Evolutionary conservation across 64 coral and sea anemone genomes (phyloP).

Genomic region (Acropora tenuis): DNA sequence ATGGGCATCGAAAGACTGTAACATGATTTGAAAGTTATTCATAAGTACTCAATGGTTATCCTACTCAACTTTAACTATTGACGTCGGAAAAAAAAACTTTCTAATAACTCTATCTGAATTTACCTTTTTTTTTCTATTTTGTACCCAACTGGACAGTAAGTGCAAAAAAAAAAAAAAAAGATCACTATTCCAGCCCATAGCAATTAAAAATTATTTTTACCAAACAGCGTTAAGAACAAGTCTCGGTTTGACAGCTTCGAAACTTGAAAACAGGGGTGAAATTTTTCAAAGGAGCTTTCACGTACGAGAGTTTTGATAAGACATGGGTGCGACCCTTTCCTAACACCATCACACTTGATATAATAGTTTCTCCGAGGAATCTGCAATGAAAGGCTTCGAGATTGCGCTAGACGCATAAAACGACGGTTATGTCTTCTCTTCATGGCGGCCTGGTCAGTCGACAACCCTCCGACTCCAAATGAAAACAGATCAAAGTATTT

Average conservation of each 20-base stretch:
- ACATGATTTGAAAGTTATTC: constrained; percentile 2
- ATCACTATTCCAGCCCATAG: not conserved
- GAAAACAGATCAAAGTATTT: too few species aligned
- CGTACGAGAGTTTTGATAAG: not conserved
- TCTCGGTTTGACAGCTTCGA: not conserved
- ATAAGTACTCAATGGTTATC: too few species aligned
- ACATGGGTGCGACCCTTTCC: not conserved
- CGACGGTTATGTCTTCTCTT: too few species aligned
- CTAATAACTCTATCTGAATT: not conserved
- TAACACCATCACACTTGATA: too few species aligned
- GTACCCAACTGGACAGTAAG: not conserved
- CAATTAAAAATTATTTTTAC: not conserved
- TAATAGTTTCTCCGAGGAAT: too few species aligned
- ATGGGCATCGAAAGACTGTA: not conserved
- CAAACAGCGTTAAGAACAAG: not conserved
- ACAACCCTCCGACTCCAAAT: too few species aligned
- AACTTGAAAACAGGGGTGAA: not conserved
- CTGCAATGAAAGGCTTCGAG: too few species aligned
- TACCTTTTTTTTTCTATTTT: not conserved
- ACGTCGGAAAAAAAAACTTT: too few species aligned
- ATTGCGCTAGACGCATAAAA: too few species aligned
- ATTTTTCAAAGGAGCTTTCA: not conserved
- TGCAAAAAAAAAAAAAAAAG: not conserved
- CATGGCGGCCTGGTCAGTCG: too few species aligned
- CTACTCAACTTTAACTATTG: too few species aligned